Conservation (phyloP, 2,888 invertebrate genomes). For the Tenthredo scrophulariae region DNA sequence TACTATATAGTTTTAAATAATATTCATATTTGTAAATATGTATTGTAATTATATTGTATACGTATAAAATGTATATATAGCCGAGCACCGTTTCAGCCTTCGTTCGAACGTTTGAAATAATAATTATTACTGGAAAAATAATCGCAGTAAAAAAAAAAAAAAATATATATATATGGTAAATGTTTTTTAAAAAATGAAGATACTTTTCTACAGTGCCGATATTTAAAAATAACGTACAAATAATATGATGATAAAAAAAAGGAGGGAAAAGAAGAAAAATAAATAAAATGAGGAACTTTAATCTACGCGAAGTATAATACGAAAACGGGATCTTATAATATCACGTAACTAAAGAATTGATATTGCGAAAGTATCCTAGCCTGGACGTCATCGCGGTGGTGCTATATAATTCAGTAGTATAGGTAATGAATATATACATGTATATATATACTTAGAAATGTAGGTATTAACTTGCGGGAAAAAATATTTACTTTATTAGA, state of each 20-base stretch:
- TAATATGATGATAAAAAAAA: not conserved
- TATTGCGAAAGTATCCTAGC: not conserved
- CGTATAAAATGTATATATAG: not conserved
- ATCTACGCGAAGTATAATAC: not conserved
- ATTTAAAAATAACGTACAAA: not conserved
- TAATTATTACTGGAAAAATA: not conserved
- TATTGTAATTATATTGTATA: not conserved
- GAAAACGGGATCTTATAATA: not conserved
- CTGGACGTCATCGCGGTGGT: not conserved
- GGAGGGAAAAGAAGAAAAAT: not conserved
- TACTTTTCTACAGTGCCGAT: not conserved
- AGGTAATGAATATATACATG: not conserved
- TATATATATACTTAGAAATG: not conserved
- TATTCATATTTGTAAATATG: not conserved
- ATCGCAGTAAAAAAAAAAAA: not conserved
- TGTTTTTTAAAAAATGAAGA: not conserved
- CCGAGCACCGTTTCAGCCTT: too few species aligned
- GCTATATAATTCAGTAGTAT: not conserved
- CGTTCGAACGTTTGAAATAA: too few species aligned
- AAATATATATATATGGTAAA: too few species aligned
- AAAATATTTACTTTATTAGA: slow-evolving; percentile 17
- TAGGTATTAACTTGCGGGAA: not conserved
- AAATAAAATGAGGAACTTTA: not conserved
- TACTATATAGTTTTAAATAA: not conserved
- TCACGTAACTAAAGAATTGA: not conserved